phyloP scores from a whole-genome alignment of 2,888 invertebrate genomes.

The Epinotia ramella region DNA sequence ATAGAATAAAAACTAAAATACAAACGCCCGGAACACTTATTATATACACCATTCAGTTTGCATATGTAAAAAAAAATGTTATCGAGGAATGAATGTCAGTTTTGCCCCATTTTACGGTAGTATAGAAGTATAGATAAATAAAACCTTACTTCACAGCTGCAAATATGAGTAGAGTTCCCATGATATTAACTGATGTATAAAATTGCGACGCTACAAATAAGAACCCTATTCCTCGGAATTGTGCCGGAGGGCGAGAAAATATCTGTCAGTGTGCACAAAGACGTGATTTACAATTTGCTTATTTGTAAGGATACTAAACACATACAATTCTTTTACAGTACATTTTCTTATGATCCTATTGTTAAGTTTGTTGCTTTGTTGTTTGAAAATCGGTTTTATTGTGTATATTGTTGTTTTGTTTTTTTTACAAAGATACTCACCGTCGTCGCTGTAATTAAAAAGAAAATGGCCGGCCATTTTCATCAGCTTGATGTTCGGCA shows the following conservation, averaged over 20 bases:
- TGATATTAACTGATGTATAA: conserved; percentile 7
- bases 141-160: conserved; percentile 1
- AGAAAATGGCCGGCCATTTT: conserved; percentile 91
- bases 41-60: too few species aligned
- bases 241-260: background rate
- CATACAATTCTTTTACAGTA: background rate
- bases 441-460: conserved; percentile 90
- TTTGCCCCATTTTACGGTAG: too few species aligned
- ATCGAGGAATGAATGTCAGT: too few species aligned
- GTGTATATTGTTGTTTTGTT: too few species aligned
- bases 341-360: background rate
- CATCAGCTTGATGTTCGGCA: conserved; percentile 93
- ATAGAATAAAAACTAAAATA: too few species aligned
- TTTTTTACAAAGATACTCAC: conserved; percentile 62
- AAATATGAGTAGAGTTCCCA: background rate
- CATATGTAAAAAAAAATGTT: too few species aligned
- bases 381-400: background rate
- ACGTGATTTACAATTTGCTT: conserved; percentile 10
- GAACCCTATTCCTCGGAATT: background rate
- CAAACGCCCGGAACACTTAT: too few species aligned
- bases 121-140: background rate
- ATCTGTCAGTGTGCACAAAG: conserved; percentile 1
- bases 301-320: background rate
- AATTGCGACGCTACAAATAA: conserved; percentile 4
- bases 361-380: background rate